Evolutionary conservation across 53 echinoderm and acorn worm genomes (phyloP).

Genomic region (Stichopus horrens): DNA sequence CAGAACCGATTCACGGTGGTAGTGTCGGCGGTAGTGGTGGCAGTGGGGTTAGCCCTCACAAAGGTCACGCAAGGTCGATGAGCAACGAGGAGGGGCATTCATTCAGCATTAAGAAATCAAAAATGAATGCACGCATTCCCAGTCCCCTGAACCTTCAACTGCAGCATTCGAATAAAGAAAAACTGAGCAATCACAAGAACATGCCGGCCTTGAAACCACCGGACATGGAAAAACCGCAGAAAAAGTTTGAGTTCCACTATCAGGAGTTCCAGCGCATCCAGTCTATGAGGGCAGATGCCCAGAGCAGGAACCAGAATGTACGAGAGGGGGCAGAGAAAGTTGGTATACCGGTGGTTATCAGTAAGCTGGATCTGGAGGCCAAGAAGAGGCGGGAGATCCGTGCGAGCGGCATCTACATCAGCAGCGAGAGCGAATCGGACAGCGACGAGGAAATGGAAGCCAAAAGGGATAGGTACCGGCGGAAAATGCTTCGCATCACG

Average conservation of each 20-base stretch:
- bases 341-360: constrained; percentile 64
- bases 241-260: constrained; percentile 72
- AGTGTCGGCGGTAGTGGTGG: not conserved
- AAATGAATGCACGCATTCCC: constrained; percentile 45
- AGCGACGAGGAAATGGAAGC: constrained; percentile 83
- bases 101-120: constrained; percentile 38
- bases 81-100: constrained; percentile 44
- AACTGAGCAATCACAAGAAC: constrained; percentile 16
- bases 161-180: constrained; percentile 16
- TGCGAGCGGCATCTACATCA: constrained; percentile 81
- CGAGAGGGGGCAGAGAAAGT: constrained; percentile 48
- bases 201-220: constrained; percentile 54
- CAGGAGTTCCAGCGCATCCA: constrained; percentile 89
- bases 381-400: constrained; percentile 62
- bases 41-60: not conserved
- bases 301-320: constrained; percentile 48
- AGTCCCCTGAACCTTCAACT: constrained; percentile 43
- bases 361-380: constrained; percentile 92
- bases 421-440: constrained; percentile 93
- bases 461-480: constrained; percentile 76
- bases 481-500: constrained; percentile 74
- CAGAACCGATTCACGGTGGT: not conserved
- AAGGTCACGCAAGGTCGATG: constrained; percentile 27
- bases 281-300: constrained; percentile 58
- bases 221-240: constrained; percentile 62